Evolutionary conservation across 1,140 invertebrate genomes (phyloP), one percentile per base, ranked within the genome.

Genomic region (Antheraea pernyi): DNA sequence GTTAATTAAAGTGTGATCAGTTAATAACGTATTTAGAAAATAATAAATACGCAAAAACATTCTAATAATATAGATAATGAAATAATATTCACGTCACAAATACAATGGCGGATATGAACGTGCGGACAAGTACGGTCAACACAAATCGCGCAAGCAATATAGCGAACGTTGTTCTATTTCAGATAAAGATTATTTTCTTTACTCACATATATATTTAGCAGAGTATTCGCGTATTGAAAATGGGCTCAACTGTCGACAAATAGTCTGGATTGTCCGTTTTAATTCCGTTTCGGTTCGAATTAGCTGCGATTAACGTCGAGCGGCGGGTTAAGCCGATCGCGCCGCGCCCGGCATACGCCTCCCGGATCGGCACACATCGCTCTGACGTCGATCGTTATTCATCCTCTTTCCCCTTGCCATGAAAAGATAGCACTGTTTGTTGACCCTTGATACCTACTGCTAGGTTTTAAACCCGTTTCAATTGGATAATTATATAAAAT

Each of bases 361-460:
- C 39, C 68, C 80, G 80, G 79, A 69, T 80, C 83, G 86, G 86
- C 91, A 89, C 91, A 94, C 94, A 94, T 94, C 93, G 94, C 86
- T 88, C 77, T 93, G 94, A 94, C 94, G 92, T 81, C 91, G 82
- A 83, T 93, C 86, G 88, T 91, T 90, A 90, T 84, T 92, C 88
- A 88, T 85, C 79, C 81, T 74, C 71, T 72, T 79, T 66, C 78
- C 82, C 83, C 83, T 79, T 79, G 78, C 76, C 74, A 76, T 62
- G 64, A 72, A 73, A 78, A 85, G 80, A 83, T 86, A 83, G 70
- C 82, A 79, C 68, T 82, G 84, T 82, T 82, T 85, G 77, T 74
- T 78, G 68, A 81, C 76, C 78, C 76, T 80, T 75, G 19, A 70
- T 69, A 58, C 30, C 11, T 53, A 53, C 46, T 11, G 46, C 16